Base-by-base conservation (phyloP, 2,113 vertebrate species). In the Lepisosteus osseus region DNA sequence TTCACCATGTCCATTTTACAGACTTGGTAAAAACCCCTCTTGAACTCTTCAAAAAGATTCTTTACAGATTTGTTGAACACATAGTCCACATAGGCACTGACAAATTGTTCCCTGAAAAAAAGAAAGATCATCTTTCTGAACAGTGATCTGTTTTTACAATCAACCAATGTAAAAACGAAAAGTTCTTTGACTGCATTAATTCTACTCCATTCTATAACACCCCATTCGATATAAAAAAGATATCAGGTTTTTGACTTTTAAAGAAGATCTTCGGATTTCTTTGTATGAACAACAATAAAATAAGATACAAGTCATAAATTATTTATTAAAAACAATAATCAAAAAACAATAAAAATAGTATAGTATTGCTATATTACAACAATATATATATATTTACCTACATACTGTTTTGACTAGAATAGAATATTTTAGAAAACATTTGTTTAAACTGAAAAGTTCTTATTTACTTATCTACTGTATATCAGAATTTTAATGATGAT, bases 1-100 rank as follows among this genome's bases (percentile, higher is more conserved):
- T 83, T 70, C 75, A 94, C 83, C 54, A 93, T 41, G 0, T 84
- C 71, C 7, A 82, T 74, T 47, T 90, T 69, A 45, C 92, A 93
- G 68, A 93, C 90, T 82, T 87, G 94, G 78, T 90, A 91, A 84
- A 96, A 93, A n/a, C 95, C 95, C 77, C 70, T 90, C 80, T 80
- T 90, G 80, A 96, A 95, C 54, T 82, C 88, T 0, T 87, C 83
- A 72, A 91, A 96, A 72, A 86, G 63, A 0, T 12, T 54, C 54
- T 90, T 81, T 74, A 94, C 91, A 2, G 94, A 95, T 66, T 78
- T 83, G 81, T 92, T 93, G 74, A 96, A 89, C 69, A 80, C 79
- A 1, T 94, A 88, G 81, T 93, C 77, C 64, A 95, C 61, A 45
- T 70, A 94, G 68, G 87, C 86, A 2, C 74, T 83, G 13, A 95